Percentiles rank a stretch among this genome's conserved stretches.
phyloP scores from a whole-genome alignment of 2,113 vertebrate genomes.

The Zosterops lateralis region DNA sequence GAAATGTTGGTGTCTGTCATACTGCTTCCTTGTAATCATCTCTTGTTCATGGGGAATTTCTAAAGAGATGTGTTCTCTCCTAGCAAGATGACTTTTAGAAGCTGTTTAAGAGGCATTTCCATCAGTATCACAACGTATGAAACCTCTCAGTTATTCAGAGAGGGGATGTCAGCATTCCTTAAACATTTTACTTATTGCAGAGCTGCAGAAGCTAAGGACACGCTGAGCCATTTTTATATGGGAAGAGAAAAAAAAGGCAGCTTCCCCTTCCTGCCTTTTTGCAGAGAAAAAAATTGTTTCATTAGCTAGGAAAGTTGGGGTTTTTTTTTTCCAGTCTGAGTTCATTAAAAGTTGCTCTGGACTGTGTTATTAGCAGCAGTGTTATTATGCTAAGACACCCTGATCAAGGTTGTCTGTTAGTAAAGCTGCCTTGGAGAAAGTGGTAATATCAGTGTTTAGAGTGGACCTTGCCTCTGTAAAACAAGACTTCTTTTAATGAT shows the following conservation, averaged over 20 bases:
- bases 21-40: constrained; percentile 75
- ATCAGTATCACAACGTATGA: constrained; percentile 15
- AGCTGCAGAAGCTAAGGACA: constrained; percentile 1
- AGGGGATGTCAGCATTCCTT: constrained; percentile 15
- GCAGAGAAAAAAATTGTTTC: not conserved
- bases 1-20: constrained; percentile 79
- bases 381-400: not conserved
- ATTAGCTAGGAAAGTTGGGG: not conserved
- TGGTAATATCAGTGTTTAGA: not conserved
- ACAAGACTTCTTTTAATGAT: not conserved
- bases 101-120: constrained; percentile 58
- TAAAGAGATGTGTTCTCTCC: constrained; percentile 72
- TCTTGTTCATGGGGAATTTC: constrained; percentile 75
- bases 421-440: not conserved
- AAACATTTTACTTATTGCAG: constrained; percentile 6
- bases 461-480: not conserved
- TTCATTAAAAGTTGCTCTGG: constrained; percentile 49
- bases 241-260: constrained; percentile 12
- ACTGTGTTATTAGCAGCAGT: not conserved
- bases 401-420: constrained; percentile 3
- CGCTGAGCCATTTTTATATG: not conserved
- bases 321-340: not conserved
- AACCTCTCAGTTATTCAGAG: constrained; percentile 31
- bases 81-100: constrained; percentile 64
- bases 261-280: not conserved